A percentile compares a stretch with the other conserved stretches of the same genome.
phyloP scores from a whole-genome alignment of 37 sponge, comb jelly and placozoan genomes.

The Mnemiopsis leidyi region DNA sequence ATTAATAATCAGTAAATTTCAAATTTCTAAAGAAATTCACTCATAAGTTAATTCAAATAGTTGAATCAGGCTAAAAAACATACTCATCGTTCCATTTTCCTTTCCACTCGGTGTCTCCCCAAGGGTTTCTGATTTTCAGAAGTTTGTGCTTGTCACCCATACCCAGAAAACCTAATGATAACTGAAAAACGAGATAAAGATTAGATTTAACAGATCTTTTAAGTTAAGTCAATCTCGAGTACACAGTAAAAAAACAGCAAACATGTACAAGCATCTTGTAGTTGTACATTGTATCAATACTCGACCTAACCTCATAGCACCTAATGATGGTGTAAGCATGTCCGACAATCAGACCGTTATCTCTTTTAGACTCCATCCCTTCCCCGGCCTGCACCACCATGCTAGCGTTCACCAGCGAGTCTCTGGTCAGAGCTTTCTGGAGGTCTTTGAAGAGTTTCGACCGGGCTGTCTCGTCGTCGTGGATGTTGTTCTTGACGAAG shows the following conservation, averaged over 20 bases:
- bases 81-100: constrained; percentile 5
- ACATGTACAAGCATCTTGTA: too few relatives aligned
- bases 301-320: neutral
- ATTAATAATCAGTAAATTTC: too few relatives aligned
- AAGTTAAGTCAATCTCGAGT: too few relatives aligned
- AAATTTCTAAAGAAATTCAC: too few relatives aligned
- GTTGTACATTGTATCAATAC: neutral
- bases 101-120: constrained; percentile 40
- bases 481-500: neutral
- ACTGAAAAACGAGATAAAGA: too few relatives aligned
- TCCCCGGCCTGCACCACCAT: neutral
- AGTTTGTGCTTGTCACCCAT: neutral
- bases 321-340: constrained; percentile 33
- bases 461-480: neutral
- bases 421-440: neutral
- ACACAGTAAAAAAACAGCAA: too few relatives aligned
- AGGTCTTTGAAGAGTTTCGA: constrained; percentile 11
- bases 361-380: neutral
- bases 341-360: constrained; percentile 35
- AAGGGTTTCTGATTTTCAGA: constrained; percentile 16
- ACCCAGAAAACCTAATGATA: constrained; percentile 19
- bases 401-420: constrained; percentile 24
- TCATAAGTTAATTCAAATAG: too few relatives aligned
- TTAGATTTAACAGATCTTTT: too few relatives aligned
- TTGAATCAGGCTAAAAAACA: neutral